Evolutionary conservation across 2,113 vertebrate species (phyloP).

Genomic region (Dasyurus viverrinus): DNA sequence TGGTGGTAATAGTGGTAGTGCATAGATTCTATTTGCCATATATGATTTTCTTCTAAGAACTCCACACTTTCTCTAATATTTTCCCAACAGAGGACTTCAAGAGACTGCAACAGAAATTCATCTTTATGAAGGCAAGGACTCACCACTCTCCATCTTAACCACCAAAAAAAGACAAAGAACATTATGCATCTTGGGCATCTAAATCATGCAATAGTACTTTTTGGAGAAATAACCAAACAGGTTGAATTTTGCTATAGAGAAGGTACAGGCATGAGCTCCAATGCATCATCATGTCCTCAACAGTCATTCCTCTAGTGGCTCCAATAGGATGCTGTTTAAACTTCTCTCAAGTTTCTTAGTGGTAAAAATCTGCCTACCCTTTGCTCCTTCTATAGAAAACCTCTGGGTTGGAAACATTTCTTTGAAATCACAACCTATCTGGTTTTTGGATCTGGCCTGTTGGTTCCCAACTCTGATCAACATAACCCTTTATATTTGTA

Average conservation of each 20-base stretch:
- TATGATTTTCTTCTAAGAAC: background rate
- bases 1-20: background rate
- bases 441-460: too few relatives aligned
- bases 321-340: background rate
- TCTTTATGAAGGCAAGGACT: background rate
- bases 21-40: background rate
- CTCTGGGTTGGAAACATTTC: background rate
- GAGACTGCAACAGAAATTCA: background rate
- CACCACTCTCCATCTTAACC: background rate
- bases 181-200: background rate
- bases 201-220: background rate
- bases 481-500: too few relatives aligned
- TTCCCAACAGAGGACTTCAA: background rate
- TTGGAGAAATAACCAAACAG: background rate
- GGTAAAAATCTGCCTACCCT: background rate
- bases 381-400: background rate
- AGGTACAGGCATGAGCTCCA: background rate
- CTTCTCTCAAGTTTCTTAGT: background rate
- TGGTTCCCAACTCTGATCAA: too few relatives aligned
- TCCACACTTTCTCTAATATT: background rate
- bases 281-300: background rate
- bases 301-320: background rate
- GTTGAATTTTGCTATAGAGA: background rate
- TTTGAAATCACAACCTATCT: background rate
- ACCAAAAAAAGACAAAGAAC: background rate